Conservation (phyloP, 2,888 invertebrate genomes). For the Eueremaeus valkanovi region DNA sequence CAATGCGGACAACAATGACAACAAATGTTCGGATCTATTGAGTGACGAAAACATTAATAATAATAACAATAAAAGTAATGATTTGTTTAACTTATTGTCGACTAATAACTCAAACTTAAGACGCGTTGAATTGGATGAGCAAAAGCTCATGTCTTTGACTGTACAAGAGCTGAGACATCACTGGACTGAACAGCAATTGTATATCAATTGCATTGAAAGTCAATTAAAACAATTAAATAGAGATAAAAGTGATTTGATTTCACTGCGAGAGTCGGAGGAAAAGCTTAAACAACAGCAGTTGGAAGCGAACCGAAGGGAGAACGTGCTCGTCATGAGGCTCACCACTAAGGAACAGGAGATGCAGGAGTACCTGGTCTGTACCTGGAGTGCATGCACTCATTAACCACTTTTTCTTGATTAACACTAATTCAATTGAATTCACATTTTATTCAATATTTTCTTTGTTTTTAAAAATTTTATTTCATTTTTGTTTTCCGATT, state of each 20-base stretch:
- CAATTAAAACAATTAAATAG: constrained; percentile 35
- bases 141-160: constrained; percentile 25
- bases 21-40: neutral
- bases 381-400: too few relatives aligned
- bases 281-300: constrained; percentile 72
- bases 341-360: constrained; percentile 95
- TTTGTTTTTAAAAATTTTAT: too few relatives aligned
- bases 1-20: neutral
- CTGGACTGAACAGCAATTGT: constrained; percentile 71
- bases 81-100: constrained; percentile 14
- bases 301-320: constrained; percentile 85
- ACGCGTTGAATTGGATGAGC: constrained; percentile 27
- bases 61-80: neutral
- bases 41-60: constrained; percentile 11
- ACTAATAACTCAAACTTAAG: neutral
- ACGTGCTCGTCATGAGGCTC: constrained; percentile 82
- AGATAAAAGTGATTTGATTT: constrained; percentile 31
- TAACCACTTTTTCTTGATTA: too few relatives aligned
- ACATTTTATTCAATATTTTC: too few relatives aligned
- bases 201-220: constrained; percentile 64
- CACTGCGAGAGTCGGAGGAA: constrained; percentile 59
- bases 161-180: constrained; percentile 44
- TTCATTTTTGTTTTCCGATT: too few relatives aligned
- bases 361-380: constrained; percentile 86
- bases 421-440: too few relatives aligned